phyloP scores from a whole-genome alignment of 2,113 vertebrate genomes.

The Pycnonotus jocosus region DNA sequence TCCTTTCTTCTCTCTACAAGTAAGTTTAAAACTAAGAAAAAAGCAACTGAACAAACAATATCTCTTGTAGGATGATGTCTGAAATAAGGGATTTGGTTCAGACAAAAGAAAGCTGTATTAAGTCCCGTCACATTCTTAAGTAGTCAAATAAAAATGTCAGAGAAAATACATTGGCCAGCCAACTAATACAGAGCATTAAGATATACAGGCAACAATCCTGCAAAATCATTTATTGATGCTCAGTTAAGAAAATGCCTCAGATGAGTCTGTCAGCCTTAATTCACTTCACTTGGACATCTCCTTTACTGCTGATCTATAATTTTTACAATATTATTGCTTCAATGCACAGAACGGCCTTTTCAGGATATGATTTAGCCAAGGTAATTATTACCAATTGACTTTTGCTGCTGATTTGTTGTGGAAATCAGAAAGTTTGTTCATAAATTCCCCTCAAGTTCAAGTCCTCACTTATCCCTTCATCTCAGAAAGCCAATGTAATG shows the following conservation, averaged over 20 bases:
- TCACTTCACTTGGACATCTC: neutral
- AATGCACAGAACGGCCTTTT: neutral
- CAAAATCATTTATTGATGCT: neutral
- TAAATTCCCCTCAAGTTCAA: neutral
- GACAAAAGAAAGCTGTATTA: neutral
- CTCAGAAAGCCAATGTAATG: neutral
- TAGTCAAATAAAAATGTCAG: neutral
- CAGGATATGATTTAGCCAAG: neutral
- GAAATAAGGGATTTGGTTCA: neutral
- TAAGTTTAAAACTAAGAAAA: conserved; percentile 13
- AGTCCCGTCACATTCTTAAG: neutral
- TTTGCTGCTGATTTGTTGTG: neutral
- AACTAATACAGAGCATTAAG: neutral
- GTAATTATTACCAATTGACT: neutral
- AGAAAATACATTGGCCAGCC: neutral
- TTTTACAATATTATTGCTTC: neutral
- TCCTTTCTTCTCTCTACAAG: conserved; percentile 58
- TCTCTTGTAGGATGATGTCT: neutral
- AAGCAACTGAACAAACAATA: neutral
- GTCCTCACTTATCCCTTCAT: neutral
- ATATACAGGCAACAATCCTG: neutral
- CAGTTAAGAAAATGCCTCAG: neutral
- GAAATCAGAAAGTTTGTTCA: neutral
- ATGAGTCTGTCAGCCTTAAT: neutral
- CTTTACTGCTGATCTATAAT: neutral